Conservation (phyloP, 2,113 vertebrate genomes). For the Pangasianodon gigas region DNA sequence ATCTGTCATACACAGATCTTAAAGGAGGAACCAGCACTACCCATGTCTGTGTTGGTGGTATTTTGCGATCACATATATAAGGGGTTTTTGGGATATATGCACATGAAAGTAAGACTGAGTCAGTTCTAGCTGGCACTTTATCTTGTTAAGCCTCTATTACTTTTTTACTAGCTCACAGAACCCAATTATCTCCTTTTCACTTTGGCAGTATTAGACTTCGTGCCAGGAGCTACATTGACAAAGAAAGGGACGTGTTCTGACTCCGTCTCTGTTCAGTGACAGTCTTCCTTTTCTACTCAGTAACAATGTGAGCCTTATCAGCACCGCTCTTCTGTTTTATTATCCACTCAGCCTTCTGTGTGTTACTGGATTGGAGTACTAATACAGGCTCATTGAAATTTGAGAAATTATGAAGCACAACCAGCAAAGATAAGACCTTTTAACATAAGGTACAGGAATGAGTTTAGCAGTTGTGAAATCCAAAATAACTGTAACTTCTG, state of each 20-base stretch:
- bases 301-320: constrained; percentile 5
- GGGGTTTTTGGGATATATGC: not conserved
- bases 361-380: not conserved
- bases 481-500: not conserved
- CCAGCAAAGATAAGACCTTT: not conserved
- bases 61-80: not conserved
- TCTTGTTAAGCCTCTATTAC: not conserved
- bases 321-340: not conserved
- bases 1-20: constrained; percentile 44
- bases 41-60: not conserved
- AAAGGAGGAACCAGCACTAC: constrained; percentile 2
- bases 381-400: not conserved
- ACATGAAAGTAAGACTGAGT: constrained; percentile 9
- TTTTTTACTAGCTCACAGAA: constrained; percentile 10
- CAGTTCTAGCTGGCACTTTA: not conserved
- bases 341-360: constrained; percentile 7
- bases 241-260: constrained; percentile 17
- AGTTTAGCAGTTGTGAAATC: not conserved
- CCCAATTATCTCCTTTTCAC: constrained; percentile 33
- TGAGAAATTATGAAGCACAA: not conserved
- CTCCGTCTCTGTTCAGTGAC: not conserved
- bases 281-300: not conserved
- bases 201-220: constrained; percentile 18
- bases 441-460: not conserved
- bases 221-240: constrained; percentile 17